Conservation (phyloP, 2,113 vertebrate species). For the Seriola rivoliana region DNA sequence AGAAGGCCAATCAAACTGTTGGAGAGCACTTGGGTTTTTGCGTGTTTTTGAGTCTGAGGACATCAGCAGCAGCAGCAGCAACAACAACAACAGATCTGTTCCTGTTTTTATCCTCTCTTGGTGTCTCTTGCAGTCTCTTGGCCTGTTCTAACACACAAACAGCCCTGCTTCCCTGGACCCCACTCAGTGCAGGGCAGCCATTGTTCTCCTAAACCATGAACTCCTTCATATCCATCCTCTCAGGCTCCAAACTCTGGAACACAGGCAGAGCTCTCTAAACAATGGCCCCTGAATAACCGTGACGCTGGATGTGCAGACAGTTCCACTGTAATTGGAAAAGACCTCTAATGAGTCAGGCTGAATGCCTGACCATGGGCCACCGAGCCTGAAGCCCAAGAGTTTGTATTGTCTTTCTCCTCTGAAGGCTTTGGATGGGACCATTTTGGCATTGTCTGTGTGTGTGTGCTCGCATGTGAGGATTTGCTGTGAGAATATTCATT, state of each 20-base stretch:
- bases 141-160: constrained; percentile 41
- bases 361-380: constrained; percentile 53
- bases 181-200: constrained; percentile 47
- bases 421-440: constrained; percentile 40
- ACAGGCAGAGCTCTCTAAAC: constrained; percentile 39
- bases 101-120: constrained; percentile 35
- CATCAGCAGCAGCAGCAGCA: constrained; percentile 12
- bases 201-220: constrained; percentile 62
- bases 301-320: constrained; percentile 49
- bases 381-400: constrained; percentile 46
- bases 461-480: constrained; percentile 33
- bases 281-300: constrained; percentile 60
- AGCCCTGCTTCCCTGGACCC: constrained; percentile 35
- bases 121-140: constrained; percentile 55
- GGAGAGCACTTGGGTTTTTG: constrained; percentile 31
- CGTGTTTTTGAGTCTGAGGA: constrained; percentile 17
- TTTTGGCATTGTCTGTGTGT: constrained; percentile 29
- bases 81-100: neutral
- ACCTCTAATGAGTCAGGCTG: constrained; percentile 61
- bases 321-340: constrained; percentile 64
- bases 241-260: constrained; percentile 53
- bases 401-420: constrained; percentile 49
- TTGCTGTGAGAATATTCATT: constrained; percentile 35
- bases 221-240: constrained; percentile 43
- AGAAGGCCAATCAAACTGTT: constrained; percentile 15